Base-by-base conservation (phyloP, 2,113 vertebrate genomes). In the Neopipo cinnamomea region DNA sequence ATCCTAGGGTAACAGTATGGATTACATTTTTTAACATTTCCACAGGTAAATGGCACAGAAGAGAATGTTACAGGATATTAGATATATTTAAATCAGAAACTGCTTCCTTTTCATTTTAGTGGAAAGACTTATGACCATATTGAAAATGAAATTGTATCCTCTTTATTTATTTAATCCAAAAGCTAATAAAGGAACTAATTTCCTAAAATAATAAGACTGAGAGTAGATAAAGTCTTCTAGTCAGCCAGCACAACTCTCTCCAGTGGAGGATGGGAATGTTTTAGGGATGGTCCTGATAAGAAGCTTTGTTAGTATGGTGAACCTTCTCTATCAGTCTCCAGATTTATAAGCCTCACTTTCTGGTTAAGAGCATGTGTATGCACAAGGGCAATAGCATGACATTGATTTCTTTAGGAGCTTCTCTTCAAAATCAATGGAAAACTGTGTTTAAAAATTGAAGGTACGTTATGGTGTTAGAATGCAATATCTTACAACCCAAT, bases 131-230 rank as follows among this genome's bases (percentile, higher is more conserved):
- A 62, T 5, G 41, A 90, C 63, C 92, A 52, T 90, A 90, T 85
- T 89, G 72, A 94, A 95, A 94, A 80, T 77, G 79, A 95, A 90
- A 91, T 79, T 49, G 46, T 91, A 94, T 94, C 85, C 53, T 73
- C 63, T 85, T 50, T 92, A 88, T 97, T 93, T 90, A 95, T 90
- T 95, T 86, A 88, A 85, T 92, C 41, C 67, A 85, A 92, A 96
- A 94, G 63, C 53, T 86, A 94, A 85, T 94, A 96, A 93, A 83
- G 39, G 75, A 94, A 85, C 33, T 90, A 70, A 80, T 95, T 94
- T 93, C 78, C 67, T 88, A 90, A 93, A 95, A 93, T 88, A 92
- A 76, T 92, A 85, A 93, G 12, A 46, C 41, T 18, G 16, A 13
- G 14, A 47, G 25, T 66, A 82, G 82, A 88, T 93, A 70, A 94